Evolutionary conservation across 2,888 invertebrate species (phyloP).

Genomic region (Ellobium chinense): DNA sequence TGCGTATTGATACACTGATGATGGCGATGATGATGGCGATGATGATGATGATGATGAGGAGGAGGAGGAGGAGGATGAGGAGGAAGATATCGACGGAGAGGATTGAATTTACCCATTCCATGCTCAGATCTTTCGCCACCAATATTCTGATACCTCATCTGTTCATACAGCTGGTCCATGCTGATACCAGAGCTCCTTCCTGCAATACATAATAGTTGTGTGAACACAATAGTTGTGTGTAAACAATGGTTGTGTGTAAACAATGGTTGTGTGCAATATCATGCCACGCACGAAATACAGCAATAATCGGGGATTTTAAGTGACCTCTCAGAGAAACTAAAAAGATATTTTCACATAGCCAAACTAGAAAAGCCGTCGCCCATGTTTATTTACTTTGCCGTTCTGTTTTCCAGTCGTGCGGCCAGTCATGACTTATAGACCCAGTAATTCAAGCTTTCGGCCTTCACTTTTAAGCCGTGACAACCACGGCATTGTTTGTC

Average conservation of each 20-base stretch:
- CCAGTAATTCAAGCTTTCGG: too few relatives aligned
- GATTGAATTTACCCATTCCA: neutral
- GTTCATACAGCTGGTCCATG: slow-evolving; percentile 35
- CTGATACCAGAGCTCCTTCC: neutral
- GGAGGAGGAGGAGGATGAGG: neutral
- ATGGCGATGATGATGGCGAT: neutral
- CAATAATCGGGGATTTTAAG: too few relatives aligned
- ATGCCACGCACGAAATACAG: too few relatives aligned
- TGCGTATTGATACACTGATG: neutral
- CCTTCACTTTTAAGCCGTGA: too few relatives aligned
- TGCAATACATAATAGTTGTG: neutral
- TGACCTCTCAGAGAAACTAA: too few relatives aligned
- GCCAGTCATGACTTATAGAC: neutral
- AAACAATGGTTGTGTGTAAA: neutral
- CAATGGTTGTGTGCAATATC: neutral
- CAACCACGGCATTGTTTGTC: too few relatives aligned
- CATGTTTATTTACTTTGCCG: neutral
- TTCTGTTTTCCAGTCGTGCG: neutral
- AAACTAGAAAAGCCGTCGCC: too few relatives aligned
- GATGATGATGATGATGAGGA: neutral
- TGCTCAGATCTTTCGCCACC: neutral
- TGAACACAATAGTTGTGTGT: neutral
- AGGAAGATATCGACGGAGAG: neutral
- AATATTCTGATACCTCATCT: neutral
- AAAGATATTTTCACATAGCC: too few relatives aligned